phyloP scores from a whole-genome alignment of 2,113 vertebrate genomes.

The Callocephalon fimbriatum region DNA sequence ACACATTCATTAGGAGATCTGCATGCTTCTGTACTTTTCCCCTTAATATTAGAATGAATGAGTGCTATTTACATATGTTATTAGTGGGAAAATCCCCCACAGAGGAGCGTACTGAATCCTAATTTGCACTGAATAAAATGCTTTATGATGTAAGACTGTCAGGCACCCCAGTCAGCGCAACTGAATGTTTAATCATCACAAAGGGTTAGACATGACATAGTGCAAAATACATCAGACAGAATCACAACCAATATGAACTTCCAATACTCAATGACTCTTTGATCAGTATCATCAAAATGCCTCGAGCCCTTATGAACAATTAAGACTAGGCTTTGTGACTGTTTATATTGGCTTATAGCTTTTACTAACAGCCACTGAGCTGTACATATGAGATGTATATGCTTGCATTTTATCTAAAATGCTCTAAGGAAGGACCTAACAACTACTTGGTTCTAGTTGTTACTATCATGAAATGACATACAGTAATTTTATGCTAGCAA shows the following conservation, averaged over 20 bases:
- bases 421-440: not conserved
- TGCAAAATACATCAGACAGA: conserved; percentile 16
- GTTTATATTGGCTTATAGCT: not conserved
- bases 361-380: not conserved
- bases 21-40: conserved; percentile 60
- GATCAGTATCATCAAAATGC: not conserved
- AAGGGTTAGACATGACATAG: conserved; percentile 28
- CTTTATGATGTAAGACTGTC: conserved; percentile 65
- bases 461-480: not conserved
- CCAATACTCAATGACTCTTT: not conserved
- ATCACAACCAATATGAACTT: not conserved
- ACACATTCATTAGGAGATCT: conserved; percentile 60
- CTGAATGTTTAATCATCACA: conserved; percentile 51
- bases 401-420: not conserved
- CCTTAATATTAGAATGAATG: conserved; percentile 62
- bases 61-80: conserved; percentile 68
- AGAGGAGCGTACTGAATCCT: conserved; percentile 52
- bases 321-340: not conserved
- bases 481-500: not conserved
- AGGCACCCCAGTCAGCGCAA: not conserved
- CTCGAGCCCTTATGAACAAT: too few species aligned
- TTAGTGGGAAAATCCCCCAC: conserved; percentile 68
- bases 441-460: not conserved
- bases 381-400: rapidly evolving
- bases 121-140: conserved; percentile 62